A percentile compares a stretch with the other conserved stretches of the same genome.
phyloP scores from a whole-genome alignment of 2,113 vertebrate species.

The Hoplias malabaricus region DNA sequence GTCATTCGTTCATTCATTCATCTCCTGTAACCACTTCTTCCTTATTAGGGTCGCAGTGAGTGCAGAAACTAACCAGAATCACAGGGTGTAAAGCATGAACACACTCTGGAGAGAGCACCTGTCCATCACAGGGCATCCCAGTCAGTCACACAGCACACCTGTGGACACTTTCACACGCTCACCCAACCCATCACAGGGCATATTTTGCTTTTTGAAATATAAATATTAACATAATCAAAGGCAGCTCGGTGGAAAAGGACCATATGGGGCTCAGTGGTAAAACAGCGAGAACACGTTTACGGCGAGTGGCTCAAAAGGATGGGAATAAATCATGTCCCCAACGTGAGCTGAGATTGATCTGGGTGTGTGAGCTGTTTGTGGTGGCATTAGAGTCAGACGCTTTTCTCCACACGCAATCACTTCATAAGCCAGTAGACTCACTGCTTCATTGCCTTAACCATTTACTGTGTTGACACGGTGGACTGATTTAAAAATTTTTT shows the following conservation, averaged over 20 bases:
- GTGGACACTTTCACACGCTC: too few relatives aligned
- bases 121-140: too few relatives aligned
- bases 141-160: too few relatives aligned
- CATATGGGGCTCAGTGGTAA: not conserved
- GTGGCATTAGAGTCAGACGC: constrained; percentile 9
- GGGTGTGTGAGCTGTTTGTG: not conserved
- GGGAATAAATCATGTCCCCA: constrained; percentile 28
- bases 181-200: not conserved
- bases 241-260: not conserved
- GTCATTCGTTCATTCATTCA: too few relatives aligned
- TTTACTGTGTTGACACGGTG: constrained; percentile 3
- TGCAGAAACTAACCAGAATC: too few relatives aligned
- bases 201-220: not conserved
- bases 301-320: not conserved
- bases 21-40: too few relatives aligned
- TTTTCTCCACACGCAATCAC: constrained; percentile 28
- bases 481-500: constrained; percentile 22
- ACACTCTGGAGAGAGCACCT: too few relatives aligned
- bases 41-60: too few relatives aligned
- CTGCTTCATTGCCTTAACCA: constrained; percentile 19
- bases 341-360: constrained; percentile 19
- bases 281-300: constrained; percentile 6
- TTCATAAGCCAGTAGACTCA: constrained; percentile 1
- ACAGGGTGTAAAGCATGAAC: too few relatives aligned
- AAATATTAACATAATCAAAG: not conserved